Conservation (phyloP, 2,797 vertebrate genomes). For the Clarias platycephalus region DNA sequence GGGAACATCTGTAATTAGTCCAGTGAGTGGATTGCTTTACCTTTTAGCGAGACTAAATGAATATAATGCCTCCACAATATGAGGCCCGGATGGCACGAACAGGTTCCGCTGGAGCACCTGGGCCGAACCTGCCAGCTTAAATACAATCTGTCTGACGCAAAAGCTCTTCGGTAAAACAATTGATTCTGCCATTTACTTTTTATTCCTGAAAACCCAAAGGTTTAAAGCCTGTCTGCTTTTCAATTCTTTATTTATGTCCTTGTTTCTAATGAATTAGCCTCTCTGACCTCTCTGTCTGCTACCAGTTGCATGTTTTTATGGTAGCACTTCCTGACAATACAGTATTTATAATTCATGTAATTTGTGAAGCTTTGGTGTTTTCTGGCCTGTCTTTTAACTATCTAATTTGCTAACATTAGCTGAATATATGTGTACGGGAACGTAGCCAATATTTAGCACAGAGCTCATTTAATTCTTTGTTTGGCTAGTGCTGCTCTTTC, state of each 20-base stretch:
- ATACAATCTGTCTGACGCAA: slow-evolving; percentile 43
- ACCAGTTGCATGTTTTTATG: too few relatives aligned
- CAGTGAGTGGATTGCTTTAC: slow-evolving; percentile 50
- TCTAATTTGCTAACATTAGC: not conserved
- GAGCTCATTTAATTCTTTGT: not conserved
- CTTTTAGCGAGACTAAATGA: slow-evolving; percentile 53
- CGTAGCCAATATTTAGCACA: not conserved
- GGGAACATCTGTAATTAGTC: slow-evolving; percentile 57
- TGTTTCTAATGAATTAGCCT: slow-evolving; percentile 11
- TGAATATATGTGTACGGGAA: not conserved
- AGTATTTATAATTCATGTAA: not conserved
- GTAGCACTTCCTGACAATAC: not conserved
- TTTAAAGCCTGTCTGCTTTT: not conserved
- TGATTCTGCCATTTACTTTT: slow-evolving; percentile 40
- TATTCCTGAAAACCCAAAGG: slow-evolving; percentile 18
- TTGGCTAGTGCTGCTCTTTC: not conserved
- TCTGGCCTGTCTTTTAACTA: not conserved
- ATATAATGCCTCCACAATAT: slow-evolving; percentile 44
- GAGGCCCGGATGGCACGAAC: slow-evolving; percentile 36
- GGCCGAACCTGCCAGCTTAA: slow-evolving; percentile 27
- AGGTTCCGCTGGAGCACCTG: slow-evolving; percentile 38
- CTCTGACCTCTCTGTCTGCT: not conserved
- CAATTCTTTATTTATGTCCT: slow-evolving; percentile 11
- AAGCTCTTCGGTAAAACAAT: slow-evolving; percentile 44
- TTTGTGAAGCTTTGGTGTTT: not conserved